Evolutionary conservation across 2,888 invertebrate species (phyloP).

Genomic region (Xanthostigma xanthostigma): DNA sequence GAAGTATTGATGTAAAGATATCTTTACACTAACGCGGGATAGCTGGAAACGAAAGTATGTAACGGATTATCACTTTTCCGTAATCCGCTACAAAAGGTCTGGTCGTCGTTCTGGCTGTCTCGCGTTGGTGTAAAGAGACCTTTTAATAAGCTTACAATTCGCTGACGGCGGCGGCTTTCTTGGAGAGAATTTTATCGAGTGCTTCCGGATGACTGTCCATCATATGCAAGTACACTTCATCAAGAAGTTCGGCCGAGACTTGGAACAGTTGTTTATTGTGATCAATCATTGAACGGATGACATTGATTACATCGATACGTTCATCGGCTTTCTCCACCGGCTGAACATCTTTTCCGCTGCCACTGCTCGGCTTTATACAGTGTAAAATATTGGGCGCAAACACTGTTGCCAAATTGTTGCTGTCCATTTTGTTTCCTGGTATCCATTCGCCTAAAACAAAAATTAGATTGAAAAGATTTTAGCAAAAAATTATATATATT

Average conservation of each 20-base stretch:
- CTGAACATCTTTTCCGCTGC: slow-evolving; percentile 21
- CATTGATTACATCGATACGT: slow-evolving; percentile 79
- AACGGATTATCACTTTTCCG: not conserved
- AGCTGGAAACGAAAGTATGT: not conserved
- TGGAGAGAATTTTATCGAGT: slow-evolving; percentile 48
- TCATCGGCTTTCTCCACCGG: slow-evolving; percentile 56
- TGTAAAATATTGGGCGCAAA: slow-evolving; percentile 91
- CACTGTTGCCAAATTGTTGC: slow-evolving; percentile 79
- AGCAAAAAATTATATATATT: no score
- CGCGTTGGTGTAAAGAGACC: no score
- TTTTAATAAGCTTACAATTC: not conserved
- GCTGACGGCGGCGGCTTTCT: slow-evolving; percentile 25
- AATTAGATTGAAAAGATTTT: no score
- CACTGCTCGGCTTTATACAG: slow-evolving; percentile 44
- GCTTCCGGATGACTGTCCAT: slow-evolving; percentile 72
- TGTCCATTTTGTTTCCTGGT: slow-evolving; percentile 87
- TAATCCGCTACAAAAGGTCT: no score
- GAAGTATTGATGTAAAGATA: not conserved
- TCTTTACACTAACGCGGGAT: not conserved
- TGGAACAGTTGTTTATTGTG: slow-evolving; percentile 56
- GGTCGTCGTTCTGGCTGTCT: no score
- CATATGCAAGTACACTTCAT: slow-evolving; percentile 75
- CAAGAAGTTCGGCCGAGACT: slow-evolving; percentile 66
- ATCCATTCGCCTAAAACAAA: slow-evolving; percentile 34
- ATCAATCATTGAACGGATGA: slow-evolving; percentile 63